Base-by-base conservation (phyloP, 2,888 invertebrate genomes). In the Netelia inedita region DNA sequence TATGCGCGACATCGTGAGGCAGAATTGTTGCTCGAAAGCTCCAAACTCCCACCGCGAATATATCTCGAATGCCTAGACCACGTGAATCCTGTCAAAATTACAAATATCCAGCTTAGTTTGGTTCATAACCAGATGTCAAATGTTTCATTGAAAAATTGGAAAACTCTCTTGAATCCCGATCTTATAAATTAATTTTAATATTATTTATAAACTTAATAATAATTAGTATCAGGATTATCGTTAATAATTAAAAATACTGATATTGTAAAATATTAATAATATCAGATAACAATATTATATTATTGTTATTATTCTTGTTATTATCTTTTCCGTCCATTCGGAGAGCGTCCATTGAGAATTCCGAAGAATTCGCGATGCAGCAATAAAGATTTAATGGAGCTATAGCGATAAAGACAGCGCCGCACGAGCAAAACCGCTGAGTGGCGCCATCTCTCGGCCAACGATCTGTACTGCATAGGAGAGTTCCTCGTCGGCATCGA, bases 371-470 rank as follows among this genome's bases (percentile, higher is more conserved):
- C 28, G 28, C 28, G 3, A 28, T 28, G 28, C 28, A 28, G 5
- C 28, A 3, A 28, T 28, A 28, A 28, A 28, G 28, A 28, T 28
- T 28, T 28, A 28, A 28, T 28, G 28, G 28, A 28, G 3, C 14
- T 46, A 46, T 46, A 46, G 46, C 14, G 46, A 46, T 14, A 46
- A 14, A 46, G 14, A 46, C 46, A 46, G 9, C n/a, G 57, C 65
- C 23, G 65, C 16, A 50, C 35, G 23, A 66, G 19, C 10, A 68
- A 89, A 88, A 87, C 85, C 71, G 61, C 73, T 87, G 16, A 6
- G 79, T 88, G 86, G 66, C 65, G 89, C 88, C 91, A 91, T 82
- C 91, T 90, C 46, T 83, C 79, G 88, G 82, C 43, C 3, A 3
- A 1, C 2, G 0, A 16, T 21, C 28, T 35, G 71, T 83, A 74